Base-by-base conservation (phyloP, 2,797 vertebrate genomes). In the Sparus aurata region DNA sequence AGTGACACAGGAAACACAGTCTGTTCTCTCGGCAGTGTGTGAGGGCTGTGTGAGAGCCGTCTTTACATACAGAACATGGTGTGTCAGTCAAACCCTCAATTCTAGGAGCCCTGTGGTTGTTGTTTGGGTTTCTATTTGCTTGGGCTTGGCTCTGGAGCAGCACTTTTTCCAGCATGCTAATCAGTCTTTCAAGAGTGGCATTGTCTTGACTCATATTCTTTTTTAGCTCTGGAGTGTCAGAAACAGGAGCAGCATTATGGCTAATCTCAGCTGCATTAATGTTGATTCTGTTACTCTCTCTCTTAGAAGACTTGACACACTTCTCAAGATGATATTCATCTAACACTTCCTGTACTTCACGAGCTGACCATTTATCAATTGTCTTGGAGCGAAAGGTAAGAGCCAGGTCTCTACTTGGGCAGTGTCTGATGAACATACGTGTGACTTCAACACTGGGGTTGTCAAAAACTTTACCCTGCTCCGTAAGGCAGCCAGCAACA, bases 1-100 rank as follows among this genome's bases (percentile, higher is more conserved):
- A 62, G 7, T 80, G 72, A 68, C 87, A 90, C 13, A 38, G 41
- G 50, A 90, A 86, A 16, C 83, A 87, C 15, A 84, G 46, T 2
- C 62, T 67, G 2, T 86, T 69, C 27, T 89, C 69, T 5, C 16
- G 18, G 1, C 85, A 85, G 27, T 84, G 85, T 1, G 80, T 60
- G 17, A 85, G 6, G 17, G 80, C 68, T 30, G 77, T 61, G 49
- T 86, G 85, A 8, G 77, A 34, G 18, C 16, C 30, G 10, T 85
- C 66, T 0, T 49, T 30, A 17, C 77, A 85, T 15, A 86, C 9
- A 1, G n/a, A 27, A 68, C 78, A 87, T 2, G 85, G 80, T 6
- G 2, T 27, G n/a, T 23, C 53, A 47, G 49, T 79, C 0, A 87
- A 49, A 0, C 77, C 76, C 1, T 86, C 74, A 30, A 64, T 20